A percentile compares a stretch with the other conserved stretches of the same genome.
These are phyloP conservation scores for Philypnodon macrostomus DNA, from an alignment of 2,797 vertebrate genomes.

Conservation along the genomic window DNA sequence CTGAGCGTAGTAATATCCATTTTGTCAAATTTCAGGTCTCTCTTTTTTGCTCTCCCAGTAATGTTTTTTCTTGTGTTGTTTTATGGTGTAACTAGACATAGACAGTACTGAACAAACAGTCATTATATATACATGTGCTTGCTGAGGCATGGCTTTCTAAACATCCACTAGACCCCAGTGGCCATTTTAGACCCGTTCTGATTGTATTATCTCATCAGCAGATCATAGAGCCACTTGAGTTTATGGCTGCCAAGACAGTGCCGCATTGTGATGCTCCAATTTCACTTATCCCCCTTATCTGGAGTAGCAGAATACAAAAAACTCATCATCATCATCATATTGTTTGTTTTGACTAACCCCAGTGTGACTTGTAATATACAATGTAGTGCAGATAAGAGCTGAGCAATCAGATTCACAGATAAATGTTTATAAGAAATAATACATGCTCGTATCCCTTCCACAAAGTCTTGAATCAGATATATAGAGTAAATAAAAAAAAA, in stretches of 20 bases:
- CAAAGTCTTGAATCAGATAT: background rate
- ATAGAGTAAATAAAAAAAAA: slow-evolving; percentile 2
- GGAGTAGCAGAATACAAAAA: slow-evolving; percentile 21
- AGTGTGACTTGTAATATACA: slow-evolving; percentile 5
- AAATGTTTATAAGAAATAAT: slow-evolving; percentile 13
- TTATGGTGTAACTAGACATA: too few relatives aligned
- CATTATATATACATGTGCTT: background rate
- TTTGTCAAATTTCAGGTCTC: too few relatives aligned
- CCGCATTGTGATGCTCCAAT: slow-evolving; percentile 7
- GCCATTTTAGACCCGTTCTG: slow-evolving; percentile 1
- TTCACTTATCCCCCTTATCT: slow-evolving; percentile 27
- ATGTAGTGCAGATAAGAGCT: slow-evolving; percentile 10
- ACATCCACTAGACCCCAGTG: background rate
- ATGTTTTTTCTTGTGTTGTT: too few relatives aligned
- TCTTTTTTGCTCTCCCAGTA: too few relatives aligned
- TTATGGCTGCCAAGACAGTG: slow-evolving; percentile 4
- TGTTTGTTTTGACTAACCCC: slow-evolving; percentile 18
- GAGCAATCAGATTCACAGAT: slow-evolving; percentile 8
- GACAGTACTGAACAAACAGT: too few relatives aligned
- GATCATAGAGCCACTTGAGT: slow-evolving; percentile 14
- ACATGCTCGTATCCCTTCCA: background rate
- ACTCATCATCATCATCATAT: slow-evolving; percentile 20
- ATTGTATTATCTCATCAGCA: slow-evolving; percentile 20
- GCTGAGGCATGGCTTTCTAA: background rate
- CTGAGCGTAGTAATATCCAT: too few relatives aligned